Evolutionary conservation across 2,113 vertebrate species (phyloP).

Genomic region (Anarhynchus alexandrinus): DNA sequence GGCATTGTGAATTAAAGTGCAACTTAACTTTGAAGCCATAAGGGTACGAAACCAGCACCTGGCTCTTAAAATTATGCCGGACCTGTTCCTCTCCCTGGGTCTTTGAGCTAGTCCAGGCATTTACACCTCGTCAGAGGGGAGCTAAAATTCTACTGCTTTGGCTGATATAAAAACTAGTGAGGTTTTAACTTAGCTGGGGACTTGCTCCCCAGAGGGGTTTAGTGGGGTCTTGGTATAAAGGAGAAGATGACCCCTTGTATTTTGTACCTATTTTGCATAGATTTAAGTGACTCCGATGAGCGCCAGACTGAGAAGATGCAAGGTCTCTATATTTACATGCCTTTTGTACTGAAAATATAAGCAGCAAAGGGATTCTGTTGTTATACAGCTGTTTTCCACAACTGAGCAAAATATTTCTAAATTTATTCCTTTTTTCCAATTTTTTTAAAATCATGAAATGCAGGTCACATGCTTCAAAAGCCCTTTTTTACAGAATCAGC

Average conservation of each 20-base stretch:
- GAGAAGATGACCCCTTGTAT: background rate
- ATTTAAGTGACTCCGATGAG: background rate
- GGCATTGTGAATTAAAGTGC: conserved; percentile 43
- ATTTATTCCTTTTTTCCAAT: background rate
- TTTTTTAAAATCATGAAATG: background rate
- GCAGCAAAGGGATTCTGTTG: conserved; percentile 36
- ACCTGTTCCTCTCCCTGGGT: background rate
- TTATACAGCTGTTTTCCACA: conserved; percentile 24
- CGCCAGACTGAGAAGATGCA: background rate
- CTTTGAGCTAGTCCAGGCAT: background rate
- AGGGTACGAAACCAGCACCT: conserved; percentile 51
- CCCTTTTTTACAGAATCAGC: conserved; percentile 16
- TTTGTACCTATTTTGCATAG: background rate
- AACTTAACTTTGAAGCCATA: conserved; percentile 71
- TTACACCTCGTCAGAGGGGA: background rate
- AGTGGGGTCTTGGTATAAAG: background rate
- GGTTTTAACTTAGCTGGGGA: background rate
- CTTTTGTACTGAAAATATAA: conserved; percentile 40
- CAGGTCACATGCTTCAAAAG: background rate
- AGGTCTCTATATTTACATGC: conserved; percentile 40
- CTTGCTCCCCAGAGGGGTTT: background rate
- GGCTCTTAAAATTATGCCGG: background rate
- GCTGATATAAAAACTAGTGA: background rate
- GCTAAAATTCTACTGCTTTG: background rate
- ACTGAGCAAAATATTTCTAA: background rate